Evolutionary conservation across 2,888 invertebrate genomes (phyloP).

Genomic region (Perizoma affinitatum): DNA sequence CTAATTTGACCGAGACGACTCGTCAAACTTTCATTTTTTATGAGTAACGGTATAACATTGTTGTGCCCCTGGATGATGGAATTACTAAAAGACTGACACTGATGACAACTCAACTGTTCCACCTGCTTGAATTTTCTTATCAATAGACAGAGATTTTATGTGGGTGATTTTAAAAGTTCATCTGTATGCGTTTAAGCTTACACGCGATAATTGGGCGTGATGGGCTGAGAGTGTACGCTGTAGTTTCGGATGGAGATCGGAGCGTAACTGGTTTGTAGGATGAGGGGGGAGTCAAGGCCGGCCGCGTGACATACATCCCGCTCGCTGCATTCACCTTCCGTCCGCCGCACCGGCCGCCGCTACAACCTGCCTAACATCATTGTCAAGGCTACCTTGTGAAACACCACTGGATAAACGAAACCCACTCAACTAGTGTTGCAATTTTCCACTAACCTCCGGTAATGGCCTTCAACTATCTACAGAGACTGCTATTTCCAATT

Average conservation of each 20-base stretch:
- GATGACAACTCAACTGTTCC: slow-evolving; percentile 26
- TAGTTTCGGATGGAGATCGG: slow-evolving; percentile 45
- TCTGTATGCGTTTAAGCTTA: slow-evolving; percentile 2
- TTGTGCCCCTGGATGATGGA: slow-evolving; percentile 21
- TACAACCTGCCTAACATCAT: slow-evolving; percentile 69
- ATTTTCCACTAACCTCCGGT: slow-evolving; percentile 48
- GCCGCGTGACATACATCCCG: slow-evolving; percentile 75
- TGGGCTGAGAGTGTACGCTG: slow-evolving; percentile 36
- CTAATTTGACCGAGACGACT: slow-evolving; percentile 15
- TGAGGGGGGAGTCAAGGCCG: slow-evolving; percentile 78
- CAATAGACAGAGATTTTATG: not conserved
- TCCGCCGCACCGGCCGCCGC: slow-evolving; percentile 55
- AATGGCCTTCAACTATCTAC: slow-evolving; percentile 52
- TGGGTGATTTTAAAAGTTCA: not conserved
- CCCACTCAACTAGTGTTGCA: slow-evolving; percentile 64
- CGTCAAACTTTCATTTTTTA: slow-evolving; percentile 32
- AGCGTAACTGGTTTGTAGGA: slow-evolving; percentile 56
- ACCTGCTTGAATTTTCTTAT: slow-evolving; percentile 21
- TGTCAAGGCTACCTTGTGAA: slow-evolving; percentile 81
- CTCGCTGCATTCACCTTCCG: slow-evolving; percentile 80
- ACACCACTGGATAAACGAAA: slow-evolving; percentile 58
- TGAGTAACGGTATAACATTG: slow-evolving; percentile 26
- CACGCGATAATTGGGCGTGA: slow-evolving; percentile 15
- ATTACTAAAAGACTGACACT: slow-evolving; percentile 34
- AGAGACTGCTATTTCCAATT: slow-evolving; percentile 46